Percentiles rank a stretch among this genome's conserved stretches.
These are phyloP conservation scores for Nymphalis polychloros DNA, from an alignment of 2,888 invertebrate species.

Conservation along the genomic window DNA sequence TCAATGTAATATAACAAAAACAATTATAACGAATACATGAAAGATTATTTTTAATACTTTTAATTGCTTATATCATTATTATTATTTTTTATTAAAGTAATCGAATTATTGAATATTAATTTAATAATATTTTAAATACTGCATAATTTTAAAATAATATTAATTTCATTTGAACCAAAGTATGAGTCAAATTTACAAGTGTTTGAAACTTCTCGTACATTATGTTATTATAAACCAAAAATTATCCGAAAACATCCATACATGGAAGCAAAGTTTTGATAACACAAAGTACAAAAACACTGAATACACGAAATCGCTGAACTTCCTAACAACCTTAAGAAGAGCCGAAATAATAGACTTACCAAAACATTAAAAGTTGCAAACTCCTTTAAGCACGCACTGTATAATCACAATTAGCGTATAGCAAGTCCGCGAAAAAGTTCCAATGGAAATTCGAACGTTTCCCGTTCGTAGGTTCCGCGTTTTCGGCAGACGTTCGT, in stretches of 20 bases:
- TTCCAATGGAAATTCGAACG: constrained; percentile 24
- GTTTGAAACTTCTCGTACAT: not conserved
- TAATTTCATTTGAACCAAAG: too few relatives aligned
- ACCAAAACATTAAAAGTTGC: constrained; percentile 33
- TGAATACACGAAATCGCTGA: constrained; percentile 17
- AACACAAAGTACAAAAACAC: constrained; percentile 21
- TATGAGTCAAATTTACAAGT: not conserved
- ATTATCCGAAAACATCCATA: not conserved
- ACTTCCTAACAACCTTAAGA: constrained; percentile 20
- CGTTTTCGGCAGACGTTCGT: constrained; percentile 39
- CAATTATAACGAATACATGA: too few relatives aligned
- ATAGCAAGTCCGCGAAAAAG: constrained; percentile 34
- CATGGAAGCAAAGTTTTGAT: constrained; percentile 13
- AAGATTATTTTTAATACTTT: too few relatives aligned
- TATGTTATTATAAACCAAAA: constrained; percentile 9
- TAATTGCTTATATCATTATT: too few relatives aligned
- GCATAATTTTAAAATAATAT: too few relatives aligned
- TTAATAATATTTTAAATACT: too few relatives aligned
- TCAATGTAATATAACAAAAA: too few relatives aligned
- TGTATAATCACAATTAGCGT: constrained; percentile 36
- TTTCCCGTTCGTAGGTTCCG: constrained; percentile 30
- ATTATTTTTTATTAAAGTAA: too few relatives aligned
- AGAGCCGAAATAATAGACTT: constrained; percentile 36
- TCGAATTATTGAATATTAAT: too few relatives aligned
- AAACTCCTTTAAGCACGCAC: constrained; percentile 38